A percentile compares a stretch with the other conserved stretches of the same genome.
phyloP scores from a whole-genome alignment of 2,797 vertebrate species.

The Melanotaenia boesemani region DNA sequence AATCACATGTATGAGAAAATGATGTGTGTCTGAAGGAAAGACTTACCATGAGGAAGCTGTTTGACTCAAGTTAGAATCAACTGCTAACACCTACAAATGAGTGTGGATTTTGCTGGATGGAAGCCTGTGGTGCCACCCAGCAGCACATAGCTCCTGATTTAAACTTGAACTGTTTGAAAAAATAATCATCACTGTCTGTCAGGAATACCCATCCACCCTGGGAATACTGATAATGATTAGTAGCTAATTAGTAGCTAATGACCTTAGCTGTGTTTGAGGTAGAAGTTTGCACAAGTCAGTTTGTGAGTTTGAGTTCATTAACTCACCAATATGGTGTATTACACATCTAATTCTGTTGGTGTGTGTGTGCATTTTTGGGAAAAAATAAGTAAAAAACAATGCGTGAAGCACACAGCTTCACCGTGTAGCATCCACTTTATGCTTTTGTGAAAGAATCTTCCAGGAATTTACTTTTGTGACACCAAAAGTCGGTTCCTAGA shows the following conservation, averaged over 20 bases:
- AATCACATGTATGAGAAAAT: background rate
- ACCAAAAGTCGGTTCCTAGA: conserved; percentile 1
- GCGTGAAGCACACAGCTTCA: background rate
- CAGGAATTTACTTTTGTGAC: too few relatives aligned
- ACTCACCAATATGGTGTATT: background rate
- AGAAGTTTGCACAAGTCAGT: background rate
- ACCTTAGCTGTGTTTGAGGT: background rate
- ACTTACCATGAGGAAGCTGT: too few relatives aligned
- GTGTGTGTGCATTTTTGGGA: background rate
- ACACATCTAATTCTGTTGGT: background rate
- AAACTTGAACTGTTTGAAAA: background rate
- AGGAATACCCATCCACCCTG: background rate
- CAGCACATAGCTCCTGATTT: background rate
- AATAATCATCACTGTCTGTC: background rate
- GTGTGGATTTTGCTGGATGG: background rate
- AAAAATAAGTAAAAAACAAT: background rate
- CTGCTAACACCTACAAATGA: too few relatives aligned
- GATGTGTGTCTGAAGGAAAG: too few relatives aligned
- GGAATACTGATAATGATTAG: background rate
- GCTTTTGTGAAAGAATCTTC: too few relatives aligned
- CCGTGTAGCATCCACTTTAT: too few relatives aligned
- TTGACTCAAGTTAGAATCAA: too few relatives aligned
- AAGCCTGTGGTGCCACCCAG: background rate
- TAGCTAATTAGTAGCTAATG: background rate
- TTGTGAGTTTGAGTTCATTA: background rate